Evolutionary conservation across 2,888 invertebrate genomes (phyloP), one percentile per base, ranked within the genome.

Genomic region (Metellina segmentata): DNA sequence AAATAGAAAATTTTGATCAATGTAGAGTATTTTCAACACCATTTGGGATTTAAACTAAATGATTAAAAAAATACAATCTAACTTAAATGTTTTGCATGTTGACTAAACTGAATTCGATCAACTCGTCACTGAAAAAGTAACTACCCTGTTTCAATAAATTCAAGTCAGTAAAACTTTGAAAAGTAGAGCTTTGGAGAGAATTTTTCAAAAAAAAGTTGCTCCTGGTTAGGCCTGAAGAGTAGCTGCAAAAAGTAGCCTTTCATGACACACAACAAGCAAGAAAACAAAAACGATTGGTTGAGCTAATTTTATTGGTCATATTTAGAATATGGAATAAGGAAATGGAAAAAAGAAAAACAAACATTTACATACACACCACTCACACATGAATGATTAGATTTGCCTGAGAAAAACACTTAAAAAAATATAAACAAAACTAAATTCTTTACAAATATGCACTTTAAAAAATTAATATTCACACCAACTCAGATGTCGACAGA

Each of bases 281-380:
- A 75, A 75, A 48, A 48, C 7, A 61, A 61, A 34, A 7, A 78
- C 7, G 8, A 74, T 85, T 75, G 75, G 75, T 92, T 89, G 89
- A 92, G 89, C 89, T 92, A 92, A 92, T 81, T 89, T 92, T 92
- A 92, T 92, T 92, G 92, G 92, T 92, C 92, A 92, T 85, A 86
- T 92, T 82, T 71, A 70, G 82, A 85, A 92, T 90, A 92, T 92
- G 92, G 92, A 92, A 92, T 92, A 85, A 89, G 89, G 89, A 92
- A 85, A 48, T 85, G 72, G 81, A 85, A 89, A 89, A 81, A 89
- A 82, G 19, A 75, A 61, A 89, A 83, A 86, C 75, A 79, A 89
- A 89, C 77, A 89, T 78, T 89, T 89, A 92, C 92, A 92, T 89
- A 86, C 92, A 92, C 89, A 92, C 92, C 92, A 89, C 92, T 92